Base-by-base conservation (phyloP, 2,113 vertebrate genomes). In the Fulmarus glacialis region DNA sequence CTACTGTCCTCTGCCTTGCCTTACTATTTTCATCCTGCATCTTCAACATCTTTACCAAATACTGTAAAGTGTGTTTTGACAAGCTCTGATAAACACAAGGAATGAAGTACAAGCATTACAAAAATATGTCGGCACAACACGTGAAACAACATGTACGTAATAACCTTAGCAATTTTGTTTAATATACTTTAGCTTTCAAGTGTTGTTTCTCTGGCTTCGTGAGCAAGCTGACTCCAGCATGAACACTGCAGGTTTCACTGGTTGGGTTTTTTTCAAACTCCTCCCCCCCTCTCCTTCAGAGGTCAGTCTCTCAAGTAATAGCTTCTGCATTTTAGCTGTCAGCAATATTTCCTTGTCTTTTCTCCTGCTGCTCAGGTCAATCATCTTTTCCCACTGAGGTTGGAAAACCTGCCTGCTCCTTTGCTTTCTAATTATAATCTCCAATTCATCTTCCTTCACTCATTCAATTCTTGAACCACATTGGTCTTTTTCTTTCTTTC, bases 271-370 rank as follows among this genome's bases (percentile, higher is more conserved):
- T 74, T 67, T 66, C 6, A 30, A 75, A 53, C 80, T 75, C n/a
- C 48, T n/a, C 58, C 79, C 67, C 70, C 59, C 12, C 17, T 47
- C 71, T 72, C 70, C 88, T 74, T 64, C 13, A 74, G 70, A 97
- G 96, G 95, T 96, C 94, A 64, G 60, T 45, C 95, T 96, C 93
- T 97, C 96, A 96, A 97, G 93, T 93, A 95, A 91, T 63, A 89
- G 85, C 80, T 96, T 90, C 83, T 93, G 86, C 66, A 86, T 96
- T 95, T 96, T 87, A 93, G 88, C 89, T 96, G 96, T 86, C 84
- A 94, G 62, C 92, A 96, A 93, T 94, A 98, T 94, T 98, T 97
- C 96, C 89, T 95, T 66, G 67, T 93, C 86, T 96, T 79, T 93
- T 94, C 64, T 96, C 86, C 89, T 75, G 59, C 90, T 85, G 59